These are phyloP conservation scores for Prunella fulvescens DNA, from an alignment of 2,113 vertebrate species.

Conservation along the genomic window DNA sequence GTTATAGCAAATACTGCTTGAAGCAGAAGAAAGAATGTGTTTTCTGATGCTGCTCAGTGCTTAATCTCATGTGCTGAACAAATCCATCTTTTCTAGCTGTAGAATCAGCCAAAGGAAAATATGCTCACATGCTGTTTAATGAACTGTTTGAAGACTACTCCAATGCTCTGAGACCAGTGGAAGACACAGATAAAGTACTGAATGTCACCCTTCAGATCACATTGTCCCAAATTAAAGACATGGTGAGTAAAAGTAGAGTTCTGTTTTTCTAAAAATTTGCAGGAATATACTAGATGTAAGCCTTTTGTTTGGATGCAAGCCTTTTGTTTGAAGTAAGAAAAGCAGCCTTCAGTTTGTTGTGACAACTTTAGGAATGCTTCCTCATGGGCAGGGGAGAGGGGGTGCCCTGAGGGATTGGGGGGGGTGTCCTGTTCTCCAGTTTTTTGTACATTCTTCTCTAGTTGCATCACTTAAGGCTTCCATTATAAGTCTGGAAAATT, in stretches of 20 bases:
- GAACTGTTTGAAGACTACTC: slow-evolving; percentile 92
- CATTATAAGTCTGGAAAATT: neutral
- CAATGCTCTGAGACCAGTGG: slow-evolving; percentile 89
- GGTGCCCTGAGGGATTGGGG: neutral
- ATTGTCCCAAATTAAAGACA: slow-evolving; percentile 97
- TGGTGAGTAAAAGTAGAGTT: slow-evolving; percentile 77
- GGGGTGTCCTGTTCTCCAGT: neutral
- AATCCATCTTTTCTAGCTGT: slow-evolving; percentile 71
- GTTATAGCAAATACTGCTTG: neutral
- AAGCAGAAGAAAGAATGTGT: neutral
- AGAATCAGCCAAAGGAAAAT: slow-evolving; percentile 87
- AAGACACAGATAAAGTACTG: slow-evolving; percentile 91
- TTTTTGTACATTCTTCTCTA: neutral
- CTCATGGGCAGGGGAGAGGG: fast-evolving
- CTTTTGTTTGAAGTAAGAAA: neutral
- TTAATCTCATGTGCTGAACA: neutral
- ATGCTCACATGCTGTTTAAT: slow-evolving; percentile 89
- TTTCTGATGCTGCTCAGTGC: neutral
- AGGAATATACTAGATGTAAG: neutral
- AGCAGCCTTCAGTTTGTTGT: neutral
- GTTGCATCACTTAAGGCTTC: neutral
- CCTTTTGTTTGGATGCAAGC: neutral
- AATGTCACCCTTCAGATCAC: slow-evolving; percentile 97
- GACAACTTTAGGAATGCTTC: neutral
- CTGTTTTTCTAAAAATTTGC: neutral